These are phyloP conservation scores for Tetheella fluctuosa DNA, from an alignment of 2,888 invertebrate species.

Conservation along the genomic window DNA sequence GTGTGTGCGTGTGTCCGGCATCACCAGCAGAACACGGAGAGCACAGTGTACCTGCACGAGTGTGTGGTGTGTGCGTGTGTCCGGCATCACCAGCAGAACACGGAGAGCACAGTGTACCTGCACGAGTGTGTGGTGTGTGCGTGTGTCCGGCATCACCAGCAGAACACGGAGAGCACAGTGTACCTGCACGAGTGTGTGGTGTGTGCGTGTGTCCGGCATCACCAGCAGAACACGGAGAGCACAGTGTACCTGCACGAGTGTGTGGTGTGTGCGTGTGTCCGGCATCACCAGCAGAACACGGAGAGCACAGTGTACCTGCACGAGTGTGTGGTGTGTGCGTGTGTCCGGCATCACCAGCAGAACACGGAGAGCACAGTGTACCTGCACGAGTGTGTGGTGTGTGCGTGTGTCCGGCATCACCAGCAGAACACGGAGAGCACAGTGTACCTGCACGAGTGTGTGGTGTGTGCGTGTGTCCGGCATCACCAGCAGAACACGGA, in stretches of 20 bases:
- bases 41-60: conserved; percentile 6
- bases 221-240: not conserved
- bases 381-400: conserved; percentile 1
- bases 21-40: conserved; percentile 40
- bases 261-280: too few relatives aligned
- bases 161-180: not conserved
- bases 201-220: conserved; percentile 19
- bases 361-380: not conserved
- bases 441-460: conserved; percentile 1
- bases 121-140: not conserved
- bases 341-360: not conserved
- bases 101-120: not conserved
- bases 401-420: not conserved
- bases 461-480: conserved; percentile 3
- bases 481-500: not conserved
- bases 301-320: conserved; percentile 6
- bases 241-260: not conserved
- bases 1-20: conserved; percentile 25
- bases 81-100: conserved; percentile 75
- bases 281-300: too few relatives aligned
- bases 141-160: too few relatives aligned
- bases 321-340: not conserved
- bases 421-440: too few relatives aligned
- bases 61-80: conserved; percentile 16
- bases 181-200: conserved; percentile 1